A percentile compares a stretch with the other conserved stretches of the same genome.
These are phyloP conservation scores for Umimayanthus kanabou DNA, from an alignment of 92 coral and sea anemone genomes.

Conservation along the genomic window DNA sequence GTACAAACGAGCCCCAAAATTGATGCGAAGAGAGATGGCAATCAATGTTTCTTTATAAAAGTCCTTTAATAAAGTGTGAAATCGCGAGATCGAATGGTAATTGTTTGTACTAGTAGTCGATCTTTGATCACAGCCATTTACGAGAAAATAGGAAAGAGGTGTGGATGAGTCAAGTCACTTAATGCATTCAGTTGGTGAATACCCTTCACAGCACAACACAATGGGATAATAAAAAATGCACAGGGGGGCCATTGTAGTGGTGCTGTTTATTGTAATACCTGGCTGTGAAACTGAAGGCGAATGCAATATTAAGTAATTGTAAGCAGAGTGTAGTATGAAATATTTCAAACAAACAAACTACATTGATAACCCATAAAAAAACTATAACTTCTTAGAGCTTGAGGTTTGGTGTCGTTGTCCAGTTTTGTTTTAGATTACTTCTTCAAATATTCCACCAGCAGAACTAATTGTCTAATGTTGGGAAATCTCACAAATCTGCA, in stretches of 20 bases:
- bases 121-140: slow-evolving; percentile 30
- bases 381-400: not conserved
- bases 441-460: not conserved
- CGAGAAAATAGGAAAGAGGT: slow-evolving; percentile 20
- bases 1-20: slow-evolving; percentile 33
- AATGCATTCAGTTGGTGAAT: slow-evolving; percentile 11
- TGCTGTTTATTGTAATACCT: not conserved
- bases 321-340: not conserved
- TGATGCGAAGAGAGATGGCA: not conserved
- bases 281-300: slow-evolving; percentile 35
- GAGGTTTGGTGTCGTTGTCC: not conserved
- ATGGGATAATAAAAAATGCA: slow-evolving; percentile 22
- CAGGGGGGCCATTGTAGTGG: slow-evolving; percentile 23
- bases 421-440: not conserved
- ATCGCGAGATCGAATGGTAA: slow-evolving; percentile 6
- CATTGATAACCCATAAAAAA: not conserved
- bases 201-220: slow-evolving; percentile 17
- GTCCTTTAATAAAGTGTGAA: slow-evolving; percentile 41
- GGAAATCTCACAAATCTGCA: slow-evolving; percentile 44
- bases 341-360: slow-evolving; percentile 28
- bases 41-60: slow-evolving; percentile 14
- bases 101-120: slow-evolving; percentile 27
- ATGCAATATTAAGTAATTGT: slow-evolving; percentile 31
- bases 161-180: slow-evolving; percentile 16
- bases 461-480: not conserved